Evolutionary conservation across 2,888 invertebrate species (phyloP).

Genomic region (Diplolepis rosae): DNA sequence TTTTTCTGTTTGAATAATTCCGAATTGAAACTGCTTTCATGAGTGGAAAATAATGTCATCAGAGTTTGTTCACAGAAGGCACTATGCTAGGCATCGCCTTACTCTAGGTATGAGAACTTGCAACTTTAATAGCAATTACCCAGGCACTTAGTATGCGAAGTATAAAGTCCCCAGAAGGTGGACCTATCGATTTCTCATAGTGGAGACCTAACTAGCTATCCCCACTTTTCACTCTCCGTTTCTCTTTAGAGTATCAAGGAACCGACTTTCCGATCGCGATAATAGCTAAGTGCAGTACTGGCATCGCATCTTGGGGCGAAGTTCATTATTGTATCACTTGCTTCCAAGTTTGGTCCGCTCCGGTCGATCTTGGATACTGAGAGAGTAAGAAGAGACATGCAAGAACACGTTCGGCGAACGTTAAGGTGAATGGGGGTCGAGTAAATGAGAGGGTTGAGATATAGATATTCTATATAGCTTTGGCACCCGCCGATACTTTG

Average conservation of each 20-base stretch:
- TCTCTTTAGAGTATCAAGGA: slow-evolving; percentile 11
- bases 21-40: not conserved
- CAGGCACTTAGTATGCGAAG: slow-evolving; percentile 22
- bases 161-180: slow-evolving; percentile 13
- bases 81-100: not conserved
- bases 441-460: slow-evolving; percentile 35
- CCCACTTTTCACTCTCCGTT: slow-evolving; percentile 16
- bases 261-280: slow-evolving; percentile 20
- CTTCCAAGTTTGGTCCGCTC: slow-evolving; percentile 4
- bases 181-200: slow-evolving; percentile 26
- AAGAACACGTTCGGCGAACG: slow-evolving; percentile 31
- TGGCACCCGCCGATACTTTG: not conserved
- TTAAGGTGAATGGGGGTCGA: not conserved
- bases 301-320: slow-evolving; percentile 27
- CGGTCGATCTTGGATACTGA: slow-evolving; percentile 10
- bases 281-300: slow-evolving; percentile 24
- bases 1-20: not conserved
- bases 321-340: slow-evolving; percentile 31
- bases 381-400: slow-evolving; percentile 5
- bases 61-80: not conserved
- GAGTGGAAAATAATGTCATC: not conserved
- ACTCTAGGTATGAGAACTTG: not conserved
- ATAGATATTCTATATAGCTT: not conserved
- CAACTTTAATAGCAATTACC: slow-evolving; percentile 26
- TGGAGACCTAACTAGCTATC: not conserved